A percentile compares a stretch with the other conserved stretches of the same genome.
Conservation (phyloP, 2,888 invertebrate genomes). For the Tenthredo mesomela region DNA sequence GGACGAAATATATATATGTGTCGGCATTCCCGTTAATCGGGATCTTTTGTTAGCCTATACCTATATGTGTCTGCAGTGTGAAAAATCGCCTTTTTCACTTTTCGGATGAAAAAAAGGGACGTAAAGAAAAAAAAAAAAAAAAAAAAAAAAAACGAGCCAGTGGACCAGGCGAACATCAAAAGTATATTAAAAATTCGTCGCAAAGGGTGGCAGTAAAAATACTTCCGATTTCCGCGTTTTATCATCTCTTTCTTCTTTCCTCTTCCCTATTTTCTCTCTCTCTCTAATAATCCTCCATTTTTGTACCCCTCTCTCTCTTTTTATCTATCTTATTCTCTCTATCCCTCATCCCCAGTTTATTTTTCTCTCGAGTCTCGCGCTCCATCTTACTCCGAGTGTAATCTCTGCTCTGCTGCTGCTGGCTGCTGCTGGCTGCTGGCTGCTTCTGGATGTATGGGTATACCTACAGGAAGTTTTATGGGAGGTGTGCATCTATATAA, state of each 20-base stretch:
- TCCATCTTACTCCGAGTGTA: neutral
- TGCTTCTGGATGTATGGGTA: neutral
- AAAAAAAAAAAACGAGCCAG: neutral
- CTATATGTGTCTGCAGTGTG: neutral
- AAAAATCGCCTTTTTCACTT: constrained; percentile 8
- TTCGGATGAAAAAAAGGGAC: neutral
- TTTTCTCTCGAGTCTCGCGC: constrained; percentile 7
- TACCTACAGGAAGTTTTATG: neutral
- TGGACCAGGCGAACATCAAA: neutral
- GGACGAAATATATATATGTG: neutral
- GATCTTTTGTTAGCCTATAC: neutral
- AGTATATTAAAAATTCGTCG: constrained; percentile 27
- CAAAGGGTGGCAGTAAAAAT: constrained; percentile 14
- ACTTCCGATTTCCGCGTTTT: neutral
- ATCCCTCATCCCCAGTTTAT: constrained; percentile 33
- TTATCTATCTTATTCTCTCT: constrained; percentile 30
- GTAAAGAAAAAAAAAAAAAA: neutral
- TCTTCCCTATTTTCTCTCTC: constrained; percentile 15
- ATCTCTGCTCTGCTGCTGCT: neutral
- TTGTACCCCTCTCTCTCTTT: constrained; percentile 2
- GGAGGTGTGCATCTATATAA: neutral
- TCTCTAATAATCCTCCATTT: constrained; percentile 26
- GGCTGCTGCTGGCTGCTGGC: too few species aligned
- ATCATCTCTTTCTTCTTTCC: neutral
- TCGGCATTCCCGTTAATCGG: neutral